Evolutionary conservation across 2,888 invertebrate genomes (phyloP).

Genomic region (Heliconius aoede): DNA sequence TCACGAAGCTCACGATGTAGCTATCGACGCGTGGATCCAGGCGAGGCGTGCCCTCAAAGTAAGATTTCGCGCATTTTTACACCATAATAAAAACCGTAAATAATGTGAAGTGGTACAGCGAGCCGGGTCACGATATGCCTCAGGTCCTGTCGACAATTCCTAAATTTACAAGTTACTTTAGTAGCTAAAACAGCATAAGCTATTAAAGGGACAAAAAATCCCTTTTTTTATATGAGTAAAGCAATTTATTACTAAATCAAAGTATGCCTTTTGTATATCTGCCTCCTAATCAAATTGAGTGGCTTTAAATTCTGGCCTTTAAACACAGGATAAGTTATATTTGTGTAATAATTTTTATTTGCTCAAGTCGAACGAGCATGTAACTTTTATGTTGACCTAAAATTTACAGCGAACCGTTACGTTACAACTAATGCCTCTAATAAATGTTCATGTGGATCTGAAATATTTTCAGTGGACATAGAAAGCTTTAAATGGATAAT

Average conservation of each 20-base stretch:
- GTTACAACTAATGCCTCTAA: slow-evolving; percentile 28
- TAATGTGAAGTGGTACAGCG: slow-evolving; percentile 70
- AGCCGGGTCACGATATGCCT: slow-evolving; percentile 78
- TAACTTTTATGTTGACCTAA: slow-evolving; percentile 26
- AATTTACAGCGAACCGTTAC: slow-evolving; percentile 29
- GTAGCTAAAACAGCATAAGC: slow-evolving; percentile 61
- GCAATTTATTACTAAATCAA: background rate
- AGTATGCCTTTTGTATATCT: background rate
- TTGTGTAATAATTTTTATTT: slow-evolving; percentile 21
- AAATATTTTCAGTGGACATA: slow-evolving; percentile 26
- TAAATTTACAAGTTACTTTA: slow-evolving; percentile 71
- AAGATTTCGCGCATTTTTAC: slow-evolving; percentile 80
- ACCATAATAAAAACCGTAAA: slow-evolving; percentile 80
- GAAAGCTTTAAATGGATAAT: slow-evolving; percentile 25
- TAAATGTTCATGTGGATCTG: slow-evolving; percentile 26
- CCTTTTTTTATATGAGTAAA: background rate
- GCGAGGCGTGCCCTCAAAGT: slow-evolving; percentile 69
- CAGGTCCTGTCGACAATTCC: slow-evolving; percentile 72
- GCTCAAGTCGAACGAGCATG: slow-evolving; percentile 13
- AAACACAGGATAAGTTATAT: slow-evolving; percentile 15
- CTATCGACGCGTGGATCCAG: slow-evolving; percentile 80
- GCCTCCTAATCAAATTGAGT: slow-evolving; percentile 1
- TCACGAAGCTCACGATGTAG: slow-evolving; percentile 67
- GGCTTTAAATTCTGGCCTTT: slow-evolving; percentile 5
- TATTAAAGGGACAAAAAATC: background rate